These are phyloP conservation scores for Ibycter americanus DNA, from an alignment of 2,797 vertebrate species.

Conservation along the genomic window DNA sequence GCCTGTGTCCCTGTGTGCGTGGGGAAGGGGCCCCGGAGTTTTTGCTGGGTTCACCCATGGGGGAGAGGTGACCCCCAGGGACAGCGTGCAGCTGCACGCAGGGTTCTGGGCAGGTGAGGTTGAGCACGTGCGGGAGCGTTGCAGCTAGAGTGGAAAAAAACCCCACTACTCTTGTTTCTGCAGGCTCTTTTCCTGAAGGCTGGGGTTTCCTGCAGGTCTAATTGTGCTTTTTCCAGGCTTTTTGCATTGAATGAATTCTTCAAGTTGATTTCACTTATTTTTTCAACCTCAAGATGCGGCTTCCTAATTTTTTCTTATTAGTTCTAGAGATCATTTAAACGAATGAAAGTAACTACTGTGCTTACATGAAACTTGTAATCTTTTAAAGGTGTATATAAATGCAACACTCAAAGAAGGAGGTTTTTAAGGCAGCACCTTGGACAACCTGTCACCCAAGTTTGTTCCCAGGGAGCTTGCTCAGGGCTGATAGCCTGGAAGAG, in stretches of 20 bases:
- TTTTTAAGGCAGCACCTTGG: not conserved
- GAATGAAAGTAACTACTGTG: not conserved
- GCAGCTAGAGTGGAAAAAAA: not conserved
- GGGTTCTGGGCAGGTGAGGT: not conserved
- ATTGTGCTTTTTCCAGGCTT: not conserved
- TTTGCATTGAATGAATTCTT: accelerated
- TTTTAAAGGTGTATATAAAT: accelerated
- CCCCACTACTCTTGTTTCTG: not conserved
- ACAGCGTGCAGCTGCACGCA: accelerated
- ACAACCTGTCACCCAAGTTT: not conserved
- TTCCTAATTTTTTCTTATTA: not conserved
- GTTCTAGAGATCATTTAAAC: not conserved
- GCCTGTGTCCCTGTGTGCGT: accelerated
- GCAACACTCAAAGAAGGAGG: accelerated
- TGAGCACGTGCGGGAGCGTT: accelerated
- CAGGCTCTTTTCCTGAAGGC: no score
- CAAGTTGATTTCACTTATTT: not conserved
- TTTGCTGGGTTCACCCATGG: accelerated
- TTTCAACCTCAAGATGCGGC: not conserved
- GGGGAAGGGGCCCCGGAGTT: not conserved
- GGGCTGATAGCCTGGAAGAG: no score
- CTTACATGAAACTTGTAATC: accelerated
- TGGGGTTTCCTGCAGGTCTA: not conserved
- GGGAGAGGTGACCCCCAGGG: accelerated
- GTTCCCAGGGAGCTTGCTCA: not conserved